Percentiles rank a stretch among this genome's conserved stretches.
These are phyloP conservation scores for Conger conger DNA, from an alignment of 2,113 vertebrate genomes.

Conservation along the genomic window DNA sequence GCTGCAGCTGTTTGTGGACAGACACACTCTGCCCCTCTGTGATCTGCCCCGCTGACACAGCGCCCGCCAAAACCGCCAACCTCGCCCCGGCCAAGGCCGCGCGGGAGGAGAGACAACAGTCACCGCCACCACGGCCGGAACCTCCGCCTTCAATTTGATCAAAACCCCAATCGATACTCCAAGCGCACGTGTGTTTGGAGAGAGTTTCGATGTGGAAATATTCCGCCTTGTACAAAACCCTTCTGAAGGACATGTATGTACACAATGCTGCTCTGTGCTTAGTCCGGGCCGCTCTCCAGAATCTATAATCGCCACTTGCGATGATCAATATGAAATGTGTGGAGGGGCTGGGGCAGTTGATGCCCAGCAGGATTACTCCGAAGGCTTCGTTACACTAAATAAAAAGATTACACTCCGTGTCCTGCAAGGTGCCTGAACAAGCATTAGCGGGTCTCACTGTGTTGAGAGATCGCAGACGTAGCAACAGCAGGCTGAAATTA, in stretches of 20 bases:
- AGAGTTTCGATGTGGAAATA: constrained; percentile 45
- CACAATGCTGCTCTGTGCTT: neutral
- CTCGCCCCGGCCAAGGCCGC: constrained; percentile 28
- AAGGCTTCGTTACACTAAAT: neutral
- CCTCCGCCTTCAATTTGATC: neutral
- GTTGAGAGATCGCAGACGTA: neutral
- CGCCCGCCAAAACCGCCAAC: constrained; percentile 67
- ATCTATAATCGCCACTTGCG: too few relatives aligned
- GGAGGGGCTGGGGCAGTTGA: neutral
- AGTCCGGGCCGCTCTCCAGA: too few relatives aligned
- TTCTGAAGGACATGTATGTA: neutral
- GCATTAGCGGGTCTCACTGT: neutral
- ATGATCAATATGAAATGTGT: neutral
- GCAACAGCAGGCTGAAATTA: neutral
- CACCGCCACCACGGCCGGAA: neutral
- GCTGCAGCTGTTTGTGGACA: constrained; percentile 41
- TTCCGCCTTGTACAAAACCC: constrained; percentile 45
- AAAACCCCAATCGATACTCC: neutral
- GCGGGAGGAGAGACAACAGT: neutral
- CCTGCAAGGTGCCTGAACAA: neutral
- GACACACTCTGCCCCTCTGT: constrained; percentile 43
- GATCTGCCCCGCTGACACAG: constrained; percentile 52
- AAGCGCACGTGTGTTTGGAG: too few relatives aligned
- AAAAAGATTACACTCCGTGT: neutral
- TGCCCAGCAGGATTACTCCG: neutral